Percentiles rank a stretch among this genome's conserved stretches.
Evolutionary conservation across 2,113 vertebrate species (phyloP).

Genomic region (Pithys albifrons): DNA sequence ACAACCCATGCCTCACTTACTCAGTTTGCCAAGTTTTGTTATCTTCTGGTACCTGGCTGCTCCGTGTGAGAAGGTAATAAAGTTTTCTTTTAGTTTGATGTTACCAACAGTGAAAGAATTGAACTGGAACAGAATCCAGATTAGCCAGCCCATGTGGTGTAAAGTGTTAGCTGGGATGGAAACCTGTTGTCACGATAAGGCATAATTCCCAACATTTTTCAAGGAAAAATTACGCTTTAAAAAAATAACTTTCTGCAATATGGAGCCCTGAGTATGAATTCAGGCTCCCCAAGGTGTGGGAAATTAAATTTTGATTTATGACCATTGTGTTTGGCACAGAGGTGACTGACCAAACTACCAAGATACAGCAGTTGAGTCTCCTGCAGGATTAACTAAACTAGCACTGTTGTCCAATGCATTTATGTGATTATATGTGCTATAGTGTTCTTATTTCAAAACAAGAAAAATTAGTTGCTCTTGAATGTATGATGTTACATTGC

Average conservation of each 20-base stretch:
- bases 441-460: not conserved
- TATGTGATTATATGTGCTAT: not conserved
- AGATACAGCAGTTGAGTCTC: not conserved
- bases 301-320: not conserved
- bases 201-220: not conserved
- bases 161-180: not conserved
- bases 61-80: not conserved
- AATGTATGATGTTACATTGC: not conserved
- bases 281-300: not conserved
- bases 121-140: not conserved
- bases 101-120: not conserved
- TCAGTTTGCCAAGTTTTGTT: not conserved
- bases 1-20: accelerated
- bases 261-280: not conserved
- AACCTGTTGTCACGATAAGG: not conserved
- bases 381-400: not conserved
- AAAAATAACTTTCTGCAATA: not conserved
- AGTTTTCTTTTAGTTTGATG: not conserved
- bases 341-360: not conserved
- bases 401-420: accelerated
- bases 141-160: accelerated
- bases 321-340: not conserved
- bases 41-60: not conserved
- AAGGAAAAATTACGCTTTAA: not conserved
- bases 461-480: not conserved